Conservation (phyloP, 2,113 vertebrate species). For the Choloepus hoffmanni region DNA sequence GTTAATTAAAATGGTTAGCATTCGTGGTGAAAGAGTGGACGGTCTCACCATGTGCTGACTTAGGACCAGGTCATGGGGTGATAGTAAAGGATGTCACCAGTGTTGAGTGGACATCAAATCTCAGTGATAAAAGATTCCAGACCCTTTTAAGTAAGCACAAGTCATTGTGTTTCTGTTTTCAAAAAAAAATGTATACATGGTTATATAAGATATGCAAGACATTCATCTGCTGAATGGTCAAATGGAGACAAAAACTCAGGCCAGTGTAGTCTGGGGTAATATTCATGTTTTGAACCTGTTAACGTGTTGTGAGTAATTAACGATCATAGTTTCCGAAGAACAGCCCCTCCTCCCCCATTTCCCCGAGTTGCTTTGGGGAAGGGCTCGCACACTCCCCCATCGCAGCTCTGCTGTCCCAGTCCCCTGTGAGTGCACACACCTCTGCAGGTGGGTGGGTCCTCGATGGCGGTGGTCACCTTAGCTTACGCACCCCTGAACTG, state of each 20-base stretch:
- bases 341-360: accelerated
- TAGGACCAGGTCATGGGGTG: accelerated
- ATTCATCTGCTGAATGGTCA: background rate
- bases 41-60: accelerated
- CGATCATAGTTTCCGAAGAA: accelerated
- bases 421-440: no score
- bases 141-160: background rate
- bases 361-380: accelerated
- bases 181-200: no score
- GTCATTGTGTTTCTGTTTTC: background rate
- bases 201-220: background rate
- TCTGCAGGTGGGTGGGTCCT: no score
- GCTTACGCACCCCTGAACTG: background rate
- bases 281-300: background rate
- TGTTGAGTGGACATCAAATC: no score
- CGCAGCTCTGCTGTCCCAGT: accelerated
- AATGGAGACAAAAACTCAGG: background rate
- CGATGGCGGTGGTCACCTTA: background rate
- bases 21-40: accelerated
- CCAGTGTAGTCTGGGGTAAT: background rate
- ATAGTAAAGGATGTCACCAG: accelerated
- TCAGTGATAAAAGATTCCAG: accelerated
- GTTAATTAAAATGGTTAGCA: background rate
- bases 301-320: accelerated
- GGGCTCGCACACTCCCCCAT: accelerated